Evolutionary conservation across 2,113 vertebrate genomes (phyloP), one percentile per base, ranked within the genome.

Genomic region (Regulus satrapa): DNA sequence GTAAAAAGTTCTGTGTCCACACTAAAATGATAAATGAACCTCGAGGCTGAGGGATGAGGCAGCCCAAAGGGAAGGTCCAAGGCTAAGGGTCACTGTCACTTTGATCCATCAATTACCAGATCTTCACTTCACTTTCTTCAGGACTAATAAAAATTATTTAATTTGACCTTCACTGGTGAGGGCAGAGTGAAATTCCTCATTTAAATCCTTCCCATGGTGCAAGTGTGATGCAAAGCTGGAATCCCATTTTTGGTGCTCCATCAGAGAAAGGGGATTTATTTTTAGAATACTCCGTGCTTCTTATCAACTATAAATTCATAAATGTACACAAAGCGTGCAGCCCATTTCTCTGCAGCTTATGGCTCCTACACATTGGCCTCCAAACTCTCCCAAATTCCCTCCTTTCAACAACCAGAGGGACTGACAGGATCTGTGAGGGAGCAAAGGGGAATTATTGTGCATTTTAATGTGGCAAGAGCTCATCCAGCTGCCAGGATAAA

Each of bases 101-200:
- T 61, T 94, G 91, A 94, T 95, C 81, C 94, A 88, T 92, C 97
- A 96, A 96, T 97, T 97, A 97, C 28, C 82, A 26, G 52, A 95
- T 92, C 97, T 92, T 96, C 97, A 95, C 92, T 97, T 92, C 92
- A 89, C 85, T 76, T 73, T 88, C 81, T 78, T 62, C 84, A 95
- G 94, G 63, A 93, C 94, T 88, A 93, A 95, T 36, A 88, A 89
- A 88, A 87, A 88, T 88, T 92, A 97, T 93, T 97, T 96, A 80
- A 96, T 82, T 82, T 77, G 80, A 78, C 91, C 93, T 97, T 96
- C 67, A 46, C 59, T 59, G 92, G 43, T 71, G 64, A 93, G 92
- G 95, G 89, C 74, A 95, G 96, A 91, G 69, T n/a, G 83, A 94
- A 97, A 87, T 55, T 61, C 95, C 74, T 76, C 67, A 97, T 98